A percentile compares a stretch with the other conserved stretches of the same genome.
Conservation (phyloP, 2,797 vertebrate genomes). For the Rhincodon typus region DNA sequence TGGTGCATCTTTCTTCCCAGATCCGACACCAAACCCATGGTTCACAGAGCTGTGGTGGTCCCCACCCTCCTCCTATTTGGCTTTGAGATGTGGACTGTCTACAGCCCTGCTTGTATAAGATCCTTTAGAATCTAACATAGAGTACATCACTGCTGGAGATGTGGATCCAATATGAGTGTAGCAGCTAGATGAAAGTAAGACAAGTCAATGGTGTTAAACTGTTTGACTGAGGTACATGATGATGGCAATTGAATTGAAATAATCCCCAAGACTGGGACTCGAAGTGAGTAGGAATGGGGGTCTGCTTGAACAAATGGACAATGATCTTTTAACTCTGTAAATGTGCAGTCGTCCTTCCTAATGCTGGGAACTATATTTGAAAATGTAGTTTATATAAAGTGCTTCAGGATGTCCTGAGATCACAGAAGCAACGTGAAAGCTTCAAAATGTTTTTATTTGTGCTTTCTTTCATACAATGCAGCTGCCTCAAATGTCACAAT, state of each 20-base stretch:
- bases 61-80: too few species aligned
- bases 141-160: conserved; percentile 41
- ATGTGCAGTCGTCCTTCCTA: neutral
- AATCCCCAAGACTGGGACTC: neutral
- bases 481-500: neutral
- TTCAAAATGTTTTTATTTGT: neutral
- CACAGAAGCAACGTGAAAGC: neutral
- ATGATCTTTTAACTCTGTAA: neutral
- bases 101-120: too few species aligned
- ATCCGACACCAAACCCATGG: too few species aligned
- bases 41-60: too few species aligned
- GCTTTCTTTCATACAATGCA: neutral
- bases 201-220: neutral
- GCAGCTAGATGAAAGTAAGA: neutral
- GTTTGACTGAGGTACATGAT: neutral
- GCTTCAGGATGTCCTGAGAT: neutral
- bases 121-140: neutral
- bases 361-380: neutral
- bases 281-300: neutral
- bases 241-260: neutral
- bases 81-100: too few species aligned
- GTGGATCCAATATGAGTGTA: neutral
- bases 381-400: neutral
- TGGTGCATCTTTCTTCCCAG: too few species aligned
- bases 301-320: neutral